Evolutionary conservation across 2,888 invertebrate genomes (phyloP).

Genomic region (Criorhina ranunculi): DNA sequence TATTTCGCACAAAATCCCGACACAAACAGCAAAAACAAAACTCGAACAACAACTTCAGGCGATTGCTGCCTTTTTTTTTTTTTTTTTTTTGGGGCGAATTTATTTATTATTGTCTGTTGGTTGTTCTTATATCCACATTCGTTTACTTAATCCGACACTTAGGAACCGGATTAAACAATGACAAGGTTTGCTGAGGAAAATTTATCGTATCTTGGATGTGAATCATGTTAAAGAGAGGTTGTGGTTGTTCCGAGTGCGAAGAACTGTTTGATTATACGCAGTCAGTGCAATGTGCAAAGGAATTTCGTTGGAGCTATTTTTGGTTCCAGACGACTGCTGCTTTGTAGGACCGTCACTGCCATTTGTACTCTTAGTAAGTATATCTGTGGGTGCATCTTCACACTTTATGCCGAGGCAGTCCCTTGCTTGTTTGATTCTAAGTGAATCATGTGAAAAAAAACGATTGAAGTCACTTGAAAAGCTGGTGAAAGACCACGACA

Average conservation of each 20-base stretch:
- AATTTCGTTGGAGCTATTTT: no score
- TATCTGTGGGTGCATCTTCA: no score
- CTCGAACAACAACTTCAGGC: constrained; percentile 55
- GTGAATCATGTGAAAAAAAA: no score
- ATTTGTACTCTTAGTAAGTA: no score
- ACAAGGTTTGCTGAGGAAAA: constrained; percentile 25
- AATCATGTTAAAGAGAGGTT: not conserved
- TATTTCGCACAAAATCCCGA: constrained; percentile 31
- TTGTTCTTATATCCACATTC: constrained; percentile 70
- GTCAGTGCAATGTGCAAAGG: no score
- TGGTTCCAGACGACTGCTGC: no score
- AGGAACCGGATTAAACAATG: constrained; percentile 77
- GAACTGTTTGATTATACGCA: constrained; percentile 1
- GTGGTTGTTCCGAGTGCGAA: constrained; percentile 14
- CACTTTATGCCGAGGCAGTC: no score
- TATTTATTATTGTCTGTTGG: constrained; percentile 55
- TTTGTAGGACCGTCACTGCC: no score
- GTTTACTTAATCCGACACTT: constrained; percentile 78
- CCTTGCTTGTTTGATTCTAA: no score
- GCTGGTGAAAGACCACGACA: no score
- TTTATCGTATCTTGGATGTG: constrained; percentile 20
- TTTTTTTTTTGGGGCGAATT: constrained; percentile 44
- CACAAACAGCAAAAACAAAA: constrained; percentile 32
- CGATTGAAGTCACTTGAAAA: no score
- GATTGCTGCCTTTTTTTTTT: constrained; percentile 29